Percentiles rank a stretch among this genome's conserved stretches.
phyloP scores from a whole-genome alignment of 2,888 invertebrate species.

The Strigamia transsilvanica region DNA sequence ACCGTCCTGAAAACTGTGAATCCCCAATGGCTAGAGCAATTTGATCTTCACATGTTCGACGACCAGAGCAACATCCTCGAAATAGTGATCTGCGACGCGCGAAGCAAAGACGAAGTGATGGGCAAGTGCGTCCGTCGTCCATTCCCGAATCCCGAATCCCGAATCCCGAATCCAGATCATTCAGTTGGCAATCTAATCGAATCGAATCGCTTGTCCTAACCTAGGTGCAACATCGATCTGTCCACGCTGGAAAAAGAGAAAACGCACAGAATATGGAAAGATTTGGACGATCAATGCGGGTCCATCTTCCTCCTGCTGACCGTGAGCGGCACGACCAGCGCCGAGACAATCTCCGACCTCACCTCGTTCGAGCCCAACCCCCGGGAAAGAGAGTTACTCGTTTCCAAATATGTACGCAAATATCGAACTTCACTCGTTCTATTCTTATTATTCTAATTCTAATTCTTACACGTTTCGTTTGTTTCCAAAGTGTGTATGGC shows the following conservation, averaged over 20 bases:
- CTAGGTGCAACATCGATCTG: conserved; percentile 84
- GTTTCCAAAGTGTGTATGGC: conserved; percentile 71
- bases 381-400: conserved; percentile 72
- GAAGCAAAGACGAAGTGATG: conserved; percentile 83
- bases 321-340: conserved; percentile 92
- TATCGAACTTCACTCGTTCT: too few relatives aligned
- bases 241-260: conserved; percentile 83
- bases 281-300: conserved; percentile 84
- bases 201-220: too few relatives aligned
- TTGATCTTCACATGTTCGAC: conserved; percentile 94
- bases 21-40: conserved; percentile 95
- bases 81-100: conserved; percentile 83
- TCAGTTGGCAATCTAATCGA: too few relatives aligned
- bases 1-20: conserved; percentile 78
- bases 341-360: conserved; percentile 90
- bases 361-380: conserved; percentile 84
- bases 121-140: conserved; percentile 79
- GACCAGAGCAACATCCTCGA: conserved; percentile 91
- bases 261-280: conserved; percentile 89
- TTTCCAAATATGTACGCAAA: conserved; percentile 76
- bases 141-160: too few relatives aligned
- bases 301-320: conserved; percentile 85
- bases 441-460: too few relatives aligned
- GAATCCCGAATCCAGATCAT: too few relatives aligned
- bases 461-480: too few relatives aligned